phyloP scores from a whole-genome alignment of 1,140 invertebrate species.

The Leguminivora glycinivorella region DNA sequence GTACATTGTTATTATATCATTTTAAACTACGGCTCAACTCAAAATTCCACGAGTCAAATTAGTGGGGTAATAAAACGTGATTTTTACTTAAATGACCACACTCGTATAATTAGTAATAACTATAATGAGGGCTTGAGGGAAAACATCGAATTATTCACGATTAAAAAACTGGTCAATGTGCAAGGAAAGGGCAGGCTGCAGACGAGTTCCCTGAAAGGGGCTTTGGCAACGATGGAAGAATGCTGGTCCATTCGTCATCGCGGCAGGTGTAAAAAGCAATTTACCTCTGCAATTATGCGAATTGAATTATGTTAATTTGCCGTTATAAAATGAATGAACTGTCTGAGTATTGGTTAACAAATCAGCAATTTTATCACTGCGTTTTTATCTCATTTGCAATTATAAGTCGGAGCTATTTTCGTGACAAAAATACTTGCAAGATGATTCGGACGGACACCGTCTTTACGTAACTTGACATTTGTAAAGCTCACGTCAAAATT shows the following conservation, averaged over 20 bases:
- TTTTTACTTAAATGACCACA: constrained; percentile 9
- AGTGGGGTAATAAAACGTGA: constrained; percentile 21
- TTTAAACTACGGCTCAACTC: constrained; percentile 5
- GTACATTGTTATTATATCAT: constrained; percentile 25
- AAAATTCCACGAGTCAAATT: constrained; percentile 27
- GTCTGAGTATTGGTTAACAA: constrained; percentile 1
- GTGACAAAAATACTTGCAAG: constrained; percentile 1
- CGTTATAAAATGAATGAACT: constrained; percentile 19
- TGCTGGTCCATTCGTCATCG: constrained; percentile 6
- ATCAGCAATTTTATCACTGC: not conserved
- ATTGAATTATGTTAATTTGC: constrained; percentile 22
- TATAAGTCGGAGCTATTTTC: not conserved
- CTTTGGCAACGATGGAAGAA: constrained; percentile 16
- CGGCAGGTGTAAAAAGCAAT: constrained; percentile 26
- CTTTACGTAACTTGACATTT: constrained; percentile 19
- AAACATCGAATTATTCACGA: constrained; percentile 8
- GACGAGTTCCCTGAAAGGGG: constrained; percentile 21
- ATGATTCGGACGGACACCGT: not conserved
- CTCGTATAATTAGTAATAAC: constrained; percentile 17
- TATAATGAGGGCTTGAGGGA: constrained; percentile 17
- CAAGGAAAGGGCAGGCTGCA: constrained; percentile 5
- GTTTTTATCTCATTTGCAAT: not conserved
- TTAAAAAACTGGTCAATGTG: constrained; percentile 18
- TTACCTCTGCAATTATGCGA: constrained; percentile 12
- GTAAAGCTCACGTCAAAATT: constrained; percentile 3